Percentiles rank a stretch among this genome's conserved stretches.
Conservation (phyloP, 2,113 vertebrate genomes). For the Bothrops jararaca region DNA sequence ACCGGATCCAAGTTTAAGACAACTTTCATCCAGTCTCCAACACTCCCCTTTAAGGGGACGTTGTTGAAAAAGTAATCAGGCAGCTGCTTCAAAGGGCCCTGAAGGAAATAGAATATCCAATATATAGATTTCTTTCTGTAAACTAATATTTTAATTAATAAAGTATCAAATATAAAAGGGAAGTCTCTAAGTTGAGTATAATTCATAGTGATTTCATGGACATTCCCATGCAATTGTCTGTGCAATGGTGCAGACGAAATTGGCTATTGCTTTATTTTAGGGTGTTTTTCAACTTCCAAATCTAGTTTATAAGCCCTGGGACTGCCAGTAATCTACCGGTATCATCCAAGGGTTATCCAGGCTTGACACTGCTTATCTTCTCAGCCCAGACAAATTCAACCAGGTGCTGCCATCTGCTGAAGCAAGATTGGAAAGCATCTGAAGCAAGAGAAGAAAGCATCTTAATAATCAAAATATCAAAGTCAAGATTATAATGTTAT, state of each 20-base stretch:
- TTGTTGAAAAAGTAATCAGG: neutral
- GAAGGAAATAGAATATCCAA: neutral
- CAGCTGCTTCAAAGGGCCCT: neutral
- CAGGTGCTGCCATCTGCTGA: neutral
- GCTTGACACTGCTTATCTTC: neutral
- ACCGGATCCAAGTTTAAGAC: neutral
- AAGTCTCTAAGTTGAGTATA: neutral
- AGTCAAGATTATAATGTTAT: neutral
- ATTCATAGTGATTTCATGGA: neutral
- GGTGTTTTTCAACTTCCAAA: neutral
- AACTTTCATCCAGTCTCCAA: neutral
- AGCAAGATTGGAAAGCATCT: neutral
- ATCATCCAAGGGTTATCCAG: neutral
- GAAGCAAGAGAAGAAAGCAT: neutral
- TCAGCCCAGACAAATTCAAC: neutral
- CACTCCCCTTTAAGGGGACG: neutral
- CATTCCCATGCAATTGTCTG: neutral
- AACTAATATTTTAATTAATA: neutral
- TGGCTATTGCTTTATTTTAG: neutral
- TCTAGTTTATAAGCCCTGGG: neutral
- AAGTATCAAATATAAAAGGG: neutral
- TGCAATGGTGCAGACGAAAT: neutral
- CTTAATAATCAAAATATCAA: neutral
- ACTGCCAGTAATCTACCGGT: neutral
- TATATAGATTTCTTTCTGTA: neutral